Conservation (phyloP, 2,797 vertebrate genomes). For the Oryzias sinensis region DNA sequence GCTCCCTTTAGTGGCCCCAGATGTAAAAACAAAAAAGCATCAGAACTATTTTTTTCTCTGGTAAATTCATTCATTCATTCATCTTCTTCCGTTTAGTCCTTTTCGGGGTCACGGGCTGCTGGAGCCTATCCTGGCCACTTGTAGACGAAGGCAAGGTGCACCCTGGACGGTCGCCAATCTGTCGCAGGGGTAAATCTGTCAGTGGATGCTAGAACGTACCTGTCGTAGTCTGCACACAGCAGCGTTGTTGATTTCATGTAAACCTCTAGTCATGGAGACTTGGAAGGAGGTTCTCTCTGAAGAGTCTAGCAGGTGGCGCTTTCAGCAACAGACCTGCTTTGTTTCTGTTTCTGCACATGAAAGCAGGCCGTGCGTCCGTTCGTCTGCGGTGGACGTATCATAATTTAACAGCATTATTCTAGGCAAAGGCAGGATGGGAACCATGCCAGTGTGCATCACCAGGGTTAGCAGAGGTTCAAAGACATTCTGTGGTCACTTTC, state of each 20-base stretch:
- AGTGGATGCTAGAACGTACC: conserved; percentile 45
- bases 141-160: no score
- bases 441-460: no score
- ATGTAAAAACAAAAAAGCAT: conserved; percentile 51
- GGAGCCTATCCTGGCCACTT: no score
- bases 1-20: conserved; percentile 27
- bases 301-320: conserved; percentile 49
- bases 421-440: no score
- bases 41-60: conserved; percentile 27
- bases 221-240: conserved; percentile 35
- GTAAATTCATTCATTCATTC: conserved; percentile 34
- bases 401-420: no score
- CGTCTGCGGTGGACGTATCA: conserved; percentile 17
- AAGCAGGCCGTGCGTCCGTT: conserved; percentile 28
- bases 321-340: conserved; percentile 23
- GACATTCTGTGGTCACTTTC: conserved; percentile 36
- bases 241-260: conserved; percentile 49
- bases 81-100: no score
- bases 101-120: no score
- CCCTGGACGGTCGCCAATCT: no score
- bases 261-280: conserved; percentile 31
- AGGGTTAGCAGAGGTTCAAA: conserved; percentile 7
- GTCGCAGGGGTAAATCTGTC: conserved; percentile 59
- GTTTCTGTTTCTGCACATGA: conserved; percentile 36
- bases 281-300: conserved; percentile 24